Evolutionary conservation across 2,113 vertebrate genomes (phyloP), one percentile per base, ranked within the genome.

Genomic region (Neolamprologus kungweensis): DNA sequence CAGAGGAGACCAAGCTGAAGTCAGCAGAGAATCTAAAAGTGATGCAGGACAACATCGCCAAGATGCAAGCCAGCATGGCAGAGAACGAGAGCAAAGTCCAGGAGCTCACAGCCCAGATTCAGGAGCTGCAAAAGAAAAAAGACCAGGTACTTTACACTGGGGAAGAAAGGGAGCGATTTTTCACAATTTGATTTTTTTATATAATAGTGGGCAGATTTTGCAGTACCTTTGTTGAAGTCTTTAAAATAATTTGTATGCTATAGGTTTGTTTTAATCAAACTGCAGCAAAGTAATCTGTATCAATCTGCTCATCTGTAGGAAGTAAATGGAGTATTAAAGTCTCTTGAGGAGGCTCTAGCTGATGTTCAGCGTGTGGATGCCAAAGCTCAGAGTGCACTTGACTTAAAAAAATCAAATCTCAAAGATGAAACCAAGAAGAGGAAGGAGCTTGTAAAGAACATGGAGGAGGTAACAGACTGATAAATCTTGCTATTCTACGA

Each of bases 341-440:
- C 96, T 13, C 92, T 99, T 73, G 97, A 99, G 94, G 95, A 94
- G 58, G 53, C 92, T 7, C 91, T 99, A 78, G 95, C 97, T 81
- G 97, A 98, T 51, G 93, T 95, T 23, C 98, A 99, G 82, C 96
- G 97, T 83, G 92, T 96, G 63, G 94, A 98, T 53, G 94, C 97
- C 55, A 99, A 97, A 95, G 96, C 96, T 90, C 97, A 94, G 94
- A 99, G 98, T 89, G 90, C 96, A 2, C 94, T 99, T 80, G 97
- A 98, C 90, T 93, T 98, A 55, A 98, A 98, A 92, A 99, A 98
- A 82, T 97, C 98, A 92, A 98, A 97, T 90, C 93, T 99, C 65
- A 93, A 96, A 86, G 96, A 91, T 88, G 98, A 99, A 97, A 95
- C 96, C 86, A 96, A 96, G 80, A 99, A 97, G 87, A 92, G 93